Evolutionary conservation across 37 sponge, comb jelly and placozoan genomes (phyloP), one percentile per base, ranked within the genome.

Genomic region (Aphrocallistes beatrix): DNA sequence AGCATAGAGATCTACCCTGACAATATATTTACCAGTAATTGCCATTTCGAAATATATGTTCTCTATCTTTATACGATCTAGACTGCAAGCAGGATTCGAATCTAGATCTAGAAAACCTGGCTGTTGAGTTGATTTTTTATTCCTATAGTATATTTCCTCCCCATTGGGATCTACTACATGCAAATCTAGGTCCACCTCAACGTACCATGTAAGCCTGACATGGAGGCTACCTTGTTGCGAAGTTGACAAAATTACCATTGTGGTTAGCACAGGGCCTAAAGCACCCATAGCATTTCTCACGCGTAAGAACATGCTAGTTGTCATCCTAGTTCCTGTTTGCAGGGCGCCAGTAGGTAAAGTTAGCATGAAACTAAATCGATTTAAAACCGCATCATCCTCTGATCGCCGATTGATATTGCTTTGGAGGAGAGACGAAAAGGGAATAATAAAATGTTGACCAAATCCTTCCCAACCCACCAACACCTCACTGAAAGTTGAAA

Each of bases 381-480:
- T 13, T 16, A 13, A 42, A 42, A 16, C 13, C 17, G 49, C 49
- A 21, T 47, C 17, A 47, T 17, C 17, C 13, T 6, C 13, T 42
- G 45, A 42, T 42, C 45, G 45, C 6, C 45, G 45, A 25, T 19
- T 25, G 13, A 16, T 42, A 13, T 42, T 42, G 6, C 13, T 6
- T 16, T 42, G 13, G 17, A 21, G 49, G 17, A 47, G 49, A 21
- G 49, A 47, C 17, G 49, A 13, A 47, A 47, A 21, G 13, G 49
- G 49, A 47, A 47, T 60, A 60, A 60, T 60, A 28, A 60, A 60
- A 60, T 60, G 75, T 30, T 60, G 75, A 13, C 75, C 75, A 60
- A 60, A 60, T 32, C 75, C 75, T 28, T 60, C 75, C 6, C 10
- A 60, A 32, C 75, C 75, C 8, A 60, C 75, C n/a, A 60, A 30